These are phyloP conservation scores for Rhodinocichla rosea DNA, from an alignment of 2,113 vertebrate genomes.

Conservation along the genomic window DNA sequence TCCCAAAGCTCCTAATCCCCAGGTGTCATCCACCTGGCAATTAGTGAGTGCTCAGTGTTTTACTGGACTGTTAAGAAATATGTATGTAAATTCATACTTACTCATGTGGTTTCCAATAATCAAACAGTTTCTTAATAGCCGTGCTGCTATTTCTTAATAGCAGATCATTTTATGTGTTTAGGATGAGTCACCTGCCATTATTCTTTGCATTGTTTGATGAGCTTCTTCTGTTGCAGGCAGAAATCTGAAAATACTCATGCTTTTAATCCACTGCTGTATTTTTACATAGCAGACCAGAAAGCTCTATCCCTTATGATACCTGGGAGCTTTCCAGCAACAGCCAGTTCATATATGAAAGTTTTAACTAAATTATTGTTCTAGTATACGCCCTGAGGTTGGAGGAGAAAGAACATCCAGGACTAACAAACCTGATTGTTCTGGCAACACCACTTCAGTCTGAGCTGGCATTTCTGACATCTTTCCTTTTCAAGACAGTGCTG, in stretches of 20 bases:
- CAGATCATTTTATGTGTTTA: neutral
- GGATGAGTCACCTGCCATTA: neutral
- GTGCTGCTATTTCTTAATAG: neutral
- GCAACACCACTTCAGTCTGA: conserved; percentile 41
- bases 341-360: conserved; percentile 69
- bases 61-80: neutral
- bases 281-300: conserved; percentile 43
- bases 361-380: conserved; percentile 77
- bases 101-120: neutral
- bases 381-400: conserved; percentile 70
- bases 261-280: conserved; percentile 12
- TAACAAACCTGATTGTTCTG: conserved; percentile 78
- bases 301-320: conserved; percentile 43
- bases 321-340: conserved; percentile 60
- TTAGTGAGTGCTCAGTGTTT: neutral
- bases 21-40: conserved; percentile 55
- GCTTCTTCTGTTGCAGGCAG: neutral
- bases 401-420: conserved; percentile 78
- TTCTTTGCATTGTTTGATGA: neutral
- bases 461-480: conserved; percentile 60
- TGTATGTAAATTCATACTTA: neutral
- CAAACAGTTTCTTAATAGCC: neutral
- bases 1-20: conserved; percentile 8
- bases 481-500: conserved; percentile 36
- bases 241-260: neutral